A percentile compares a stretch with the other conserved stretches of the same genome.
phyloP scores from a whole-genome alignment of 2,113 vertebrate genomes.

The Bubo blakistoni region DNA sequence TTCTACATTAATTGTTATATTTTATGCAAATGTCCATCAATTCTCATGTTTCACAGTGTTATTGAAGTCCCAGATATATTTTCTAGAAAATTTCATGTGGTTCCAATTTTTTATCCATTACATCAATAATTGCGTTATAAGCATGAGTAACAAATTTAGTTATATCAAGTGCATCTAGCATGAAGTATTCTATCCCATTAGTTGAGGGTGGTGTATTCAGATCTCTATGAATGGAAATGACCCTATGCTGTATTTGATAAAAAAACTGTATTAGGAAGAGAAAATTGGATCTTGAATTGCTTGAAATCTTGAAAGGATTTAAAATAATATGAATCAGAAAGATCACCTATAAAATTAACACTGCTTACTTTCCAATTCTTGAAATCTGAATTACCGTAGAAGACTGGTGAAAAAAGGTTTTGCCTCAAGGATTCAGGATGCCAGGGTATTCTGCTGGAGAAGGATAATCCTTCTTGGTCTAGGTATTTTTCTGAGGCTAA shows the following conservation, averaged over 20 bases:
- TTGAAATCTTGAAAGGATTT: slow-evolving; percentile 39
- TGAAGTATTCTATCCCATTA: not conserved
- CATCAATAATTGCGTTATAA: slow-evolving; percentile 16
- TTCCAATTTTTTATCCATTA: not conserved
- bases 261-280: not conserved
- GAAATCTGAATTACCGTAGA: not conserved
- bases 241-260: not conserved
- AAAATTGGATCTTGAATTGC: slow-evolving; percentile 17
- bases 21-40: not conserved
- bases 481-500: not conserved
- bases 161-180: not conserved
- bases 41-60: not conserved
- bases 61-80: not conserved
- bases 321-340: slow-evolving; percentile 4
- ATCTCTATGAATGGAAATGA: slow-evolving; percentile 19
- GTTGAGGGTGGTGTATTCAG: not conserved
- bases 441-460: not conserved
- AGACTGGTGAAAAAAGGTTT: not conserved
- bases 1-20: not conserved
- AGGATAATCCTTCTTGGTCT: not conserved
- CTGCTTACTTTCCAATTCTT: not conserved
- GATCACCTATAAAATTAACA: slow-evolving; percentile 23
- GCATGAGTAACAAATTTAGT: slow-evolving; percentile 4
- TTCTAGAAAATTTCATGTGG: not conserved
- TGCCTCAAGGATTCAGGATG: not conserved